Percentiles rank a stretch among this genome's conserved stretches.
Conservation (phyloP, 2,113 vertebrate genomes). For the Struthio camelus region DNA sequence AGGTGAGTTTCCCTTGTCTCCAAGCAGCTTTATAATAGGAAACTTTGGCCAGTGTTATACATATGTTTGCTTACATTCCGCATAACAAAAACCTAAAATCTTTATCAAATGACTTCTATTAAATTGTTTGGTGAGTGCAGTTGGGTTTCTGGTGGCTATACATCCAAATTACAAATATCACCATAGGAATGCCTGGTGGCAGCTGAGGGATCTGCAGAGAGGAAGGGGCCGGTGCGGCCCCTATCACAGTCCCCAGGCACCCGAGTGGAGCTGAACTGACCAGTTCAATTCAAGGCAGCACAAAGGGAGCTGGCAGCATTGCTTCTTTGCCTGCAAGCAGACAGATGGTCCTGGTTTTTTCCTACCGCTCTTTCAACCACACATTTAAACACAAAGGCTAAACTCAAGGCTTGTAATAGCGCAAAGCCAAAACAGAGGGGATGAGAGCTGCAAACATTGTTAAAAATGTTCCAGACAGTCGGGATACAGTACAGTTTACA, state of each 20-base stretch:
- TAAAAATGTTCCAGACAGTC: neutral
- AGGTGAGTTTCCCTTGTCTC: neutral
- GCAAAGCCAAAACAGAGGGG: neutral
- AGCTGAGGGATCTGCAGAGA: neutral
- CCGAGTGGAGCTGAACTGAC: neutral
- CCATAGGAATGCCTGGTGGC: neutral
- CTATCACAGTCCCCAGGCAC: neutral
- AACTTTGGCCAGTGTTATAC: neutral
- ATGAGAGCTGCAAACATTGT: neutral
- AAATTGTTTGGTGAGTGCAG: neutral
- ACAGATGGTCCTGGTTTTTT: neutral
- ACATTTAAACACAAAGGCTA: neutral
- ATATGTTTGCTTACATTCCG: neutral
- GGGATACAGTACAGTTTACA: neutral
- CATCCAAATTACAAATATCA: neutral
- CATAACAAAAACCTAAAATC: neutral
- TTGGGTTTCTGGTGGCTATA: neutral
- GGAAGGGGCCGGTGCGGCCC: neutral
- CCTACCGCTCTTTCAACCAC: neutral
- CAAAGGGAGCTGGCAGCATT: neutral
- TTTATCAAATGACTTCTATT: neutral
- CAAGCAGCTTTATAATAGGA: neutral
- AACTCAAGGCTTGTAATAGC: neutral
- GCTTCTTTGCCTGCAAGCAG: neutral
- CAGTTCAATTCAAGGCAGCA: neutral